Conservation (phyloP, 2,113 vertebrate genomes). For the Aramus guarauna region DNA sequence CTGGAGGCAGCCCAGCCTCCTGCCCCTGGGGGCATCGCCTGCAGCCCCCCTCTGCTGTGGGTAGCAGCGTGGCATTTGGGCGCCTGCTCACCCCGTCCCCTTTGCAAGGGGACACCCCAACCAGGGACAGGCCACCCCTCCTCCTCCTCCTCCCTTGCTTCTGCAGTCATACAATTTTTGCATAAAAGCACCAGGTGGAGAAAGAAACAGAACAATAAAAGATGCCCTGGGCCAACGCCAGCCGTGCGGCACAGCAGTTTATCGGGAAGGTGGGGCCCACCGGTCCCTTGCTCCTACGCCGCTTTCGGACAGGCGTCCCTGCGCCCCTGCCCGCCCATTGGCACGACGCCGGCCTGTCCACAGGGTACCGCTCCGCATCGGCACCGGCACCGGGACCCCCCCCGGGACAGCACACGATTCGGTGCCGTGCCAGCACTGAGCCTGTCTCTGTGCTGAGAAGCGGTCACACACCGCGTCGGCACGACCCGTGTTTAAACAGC, state of each 20-base stretch:
- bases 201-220: neutral
- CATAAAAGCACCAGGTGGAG: neutral
- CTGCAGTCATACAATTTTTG: neutral
- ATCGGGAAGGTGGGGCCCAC: neutral
- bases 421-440: neutral
- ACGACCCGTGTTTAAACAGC: fast-evolving
- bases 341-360: fast-evolving
- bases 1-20: neutral
- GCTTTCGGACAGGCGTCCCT: fast-evolving
- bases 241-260: fast-evolving
- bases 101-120: neutral
- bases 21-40: neutral
- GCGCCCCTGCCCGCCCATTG: fast-evolving
- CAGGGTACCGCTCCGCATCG: fast-evolving
- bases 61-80: neutral
- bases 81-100: fast-evolving
- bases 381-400: fast-evolving
- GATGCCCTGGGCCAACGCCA: neutral
- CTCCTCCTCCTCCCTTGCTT: neutral
- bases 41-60: neutral
- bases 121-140: neutral
- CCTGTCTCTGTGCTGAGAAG: neutral
- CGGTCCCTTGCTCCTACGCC: neutral
- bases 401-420: fast-evolving
- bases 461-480: fast-evolving